These are phyloP conservation scores for Saturnia pavonia DNA, from an alignment of 2,888 invertebrate species.

Conservation along the genomic window DNA sequence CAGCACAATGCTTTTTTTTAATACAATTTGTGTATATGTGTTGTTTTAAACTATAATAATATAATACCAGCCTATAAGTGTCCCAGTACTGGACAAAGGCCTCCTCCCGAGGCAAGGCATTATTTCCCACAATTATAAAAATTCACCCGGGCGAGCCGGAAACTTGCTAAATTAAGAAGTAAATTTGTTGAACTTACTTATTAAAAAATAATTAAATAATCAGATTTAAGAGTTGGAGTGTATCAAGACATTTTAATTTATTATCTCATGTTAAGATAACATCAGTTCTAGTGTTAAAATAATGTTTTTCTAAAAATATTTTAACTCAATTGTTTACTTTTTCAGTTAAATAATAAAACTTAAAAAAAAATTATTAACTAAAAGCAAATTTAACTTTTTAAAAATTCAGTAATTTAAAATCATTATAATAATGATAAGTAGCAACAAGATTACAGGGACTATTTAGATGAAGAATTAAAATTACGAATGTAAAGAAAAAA, in stretches of 20 bases:
- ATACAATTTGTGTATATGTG: not conserved
- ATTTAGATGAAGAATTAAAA: conserved; percentile 47
- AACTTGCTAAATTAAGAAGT: not conserved
- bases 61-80: not conserved
- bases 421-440: conserved; percentile 32
- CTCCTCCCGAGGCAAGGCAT: not conserved
- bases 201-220: not conserved
- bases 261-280: not conserved
- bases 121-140: not conserved
- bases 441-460: conserved; percentile 69
- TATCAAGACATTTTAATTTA: not conserved
- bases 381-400: not conserved
- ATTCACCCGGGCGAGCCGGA: no score
- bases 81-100: not conserved
- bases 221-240: not conserved
- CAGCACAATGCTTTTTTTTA: not conserved
- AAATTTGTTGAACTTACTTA: not conserved
- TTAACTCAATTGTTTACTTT: not conserved
- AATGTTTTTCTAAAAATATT: not conserved
- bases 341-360: not conserved
- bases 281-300: not conserved
- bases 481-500: not conserved
- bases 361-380: not conserved
- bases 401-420: not conserved
- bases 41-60: no score